A percentile compares a stretch with the other conserved stretches of the same genome.
phyloP scores from a whole-genome alignment of 1,140 invertebrate genomes.

The Dryas iulia region DNA sequence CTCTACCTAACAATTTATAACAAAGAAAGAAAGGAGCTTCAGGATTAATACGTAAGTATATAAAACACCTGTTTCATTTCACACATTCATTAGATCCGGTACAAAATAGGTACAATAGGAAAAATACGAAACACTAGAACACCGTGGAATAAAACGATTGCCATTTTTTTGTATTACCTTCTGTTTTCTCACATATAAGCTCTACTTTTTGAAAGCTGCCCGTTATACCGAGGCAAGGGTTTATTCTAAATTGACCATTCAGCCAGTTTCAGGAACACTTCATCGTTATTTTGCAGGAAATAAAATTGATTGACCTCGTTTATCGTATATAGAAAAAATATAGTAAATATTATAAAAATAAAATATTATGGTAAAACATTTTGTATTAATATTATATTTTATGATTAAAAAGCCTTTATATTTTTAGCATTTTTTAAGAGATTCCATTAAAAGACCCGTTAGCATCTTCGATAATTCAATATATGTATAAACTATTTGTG shows the following conservation, averaged over 20 bases:
- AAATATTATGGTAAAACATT: not conserved
- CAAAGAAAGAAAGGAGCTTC: slow-evolving; percentile 20
- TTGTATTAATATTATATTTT: too few relatives aligned
- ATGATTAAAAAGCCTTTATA: too few relatives aligned
- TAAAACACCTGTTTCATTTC: slow-evolving; percentile 38
- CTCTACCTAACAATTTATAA: slow-evolving; percentile 11
- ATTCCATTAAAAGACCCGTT: too few relatives aligned
- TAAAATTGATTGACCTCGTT: slow-evolving; percentile 7
- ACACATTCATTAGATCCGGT: slow-evolving; percentile 40
- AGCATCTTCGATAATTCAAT: too few relatives aligned
- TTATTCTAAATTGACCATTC: slow-evolving; percentile 5
- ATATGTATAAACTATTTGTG: too few relatives aligned
- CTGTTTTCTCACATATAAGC: slow-evolving; percentile 30
- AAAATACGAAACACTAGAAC: slow-evolving; percentile 32
- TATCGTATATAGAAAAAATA: not conserved
- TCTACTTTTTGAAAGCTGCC: slow-evolving; percentile 9
- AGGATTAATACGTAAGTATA: slow-evolving; percentile 18
- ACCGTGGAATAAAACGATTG: slow-evolving; percentile 22
- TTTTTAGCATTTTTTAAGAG: too few relatives aligned
- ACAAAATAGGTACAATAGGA: slow-evolving; percentile 37
- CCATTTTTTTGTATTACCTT: slow-evolving; percentile 34
- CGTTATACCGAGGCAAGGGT: slow-evolving; percentile 2
- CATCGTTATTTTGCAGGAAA: slow-evolving; percentile 1
- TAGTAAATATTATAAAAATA: not conserved
- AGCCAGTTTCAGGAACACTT: not conserved